A percentile compares a stretch with the other conserved stretches of the same genome.
phyloP scores from a whole-genome alignment of 2,797 vertebrate species.

The Rhinophrynus dorsalis region DNA sequence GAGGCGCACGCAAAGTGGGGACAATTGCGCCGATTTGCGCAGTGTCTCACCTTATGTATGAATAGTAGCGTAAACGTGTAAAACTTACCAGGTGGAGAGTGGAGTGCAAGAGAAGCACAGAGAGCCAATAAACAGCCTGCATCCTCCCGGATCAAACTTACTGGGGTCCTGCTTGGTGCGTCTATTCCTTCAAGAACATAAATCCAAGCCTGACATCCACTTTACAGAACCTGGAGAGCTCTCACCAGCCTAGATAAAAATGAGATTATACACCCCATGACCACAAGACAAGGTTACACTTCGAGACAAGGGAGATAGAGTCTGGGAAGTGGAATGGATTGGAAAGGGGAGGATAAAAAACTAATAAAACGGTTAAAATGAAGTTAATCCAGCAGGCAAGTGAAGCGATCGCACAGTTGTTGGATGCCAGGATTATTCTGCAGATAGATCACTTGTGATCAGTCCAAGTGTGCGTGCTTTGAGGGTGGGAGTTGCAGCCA shows the following conservation, averaged over 20 bases:
- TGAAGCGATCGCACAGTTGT: conserved; percentile 67
- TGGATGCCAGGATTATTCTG: conserved; percentile 54
- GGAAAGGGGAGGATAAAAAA: conserved; percentile 38
- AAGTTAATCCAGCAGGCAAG: conserved; percentile 75
- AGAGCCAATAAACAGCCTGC: conserved; percentile 87
- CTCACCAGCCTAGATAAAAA: conserved; percentile 80
- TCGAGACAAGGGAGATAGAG: conserved; percentile 58
- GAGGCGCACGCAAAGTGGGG: not conserved
- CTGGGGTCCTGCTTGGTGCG: conserved; percentile 77
- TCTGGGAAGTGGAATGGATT: conserved; percentile 49
- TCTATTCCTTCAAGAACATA: conserved; percentile 86
- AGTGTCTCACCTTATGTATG: too few species aligned
- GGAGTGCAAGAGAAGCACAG: conserved; percentile 86
- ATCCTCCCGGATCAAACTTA: conserved; percentile 93
- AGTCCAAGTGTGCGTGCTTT: conserved; percentile 51
- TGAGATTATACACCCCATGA: conserved; percentile 85
- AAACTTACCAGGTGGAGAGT: conserved; percentile 90
- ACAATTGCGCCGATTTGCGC: not conserved
- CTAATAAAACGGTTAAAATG: conserved; percentile 63
- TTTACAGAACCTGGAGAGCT: conserved; percentile 77
- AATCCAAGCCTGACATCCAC: conserved; percentile 85
- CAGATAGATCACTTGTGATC: conserved; percentile 54
- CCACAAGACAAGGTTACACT: conserved; percentile 74
- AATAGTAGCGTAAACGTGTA: too few species aligned
- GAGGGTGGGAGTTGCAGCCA: conserved; percentile 52